Conservation (phyloP, 2,797 vertebrate genomes). For the Hyperoplus immaculatus region DNA sequence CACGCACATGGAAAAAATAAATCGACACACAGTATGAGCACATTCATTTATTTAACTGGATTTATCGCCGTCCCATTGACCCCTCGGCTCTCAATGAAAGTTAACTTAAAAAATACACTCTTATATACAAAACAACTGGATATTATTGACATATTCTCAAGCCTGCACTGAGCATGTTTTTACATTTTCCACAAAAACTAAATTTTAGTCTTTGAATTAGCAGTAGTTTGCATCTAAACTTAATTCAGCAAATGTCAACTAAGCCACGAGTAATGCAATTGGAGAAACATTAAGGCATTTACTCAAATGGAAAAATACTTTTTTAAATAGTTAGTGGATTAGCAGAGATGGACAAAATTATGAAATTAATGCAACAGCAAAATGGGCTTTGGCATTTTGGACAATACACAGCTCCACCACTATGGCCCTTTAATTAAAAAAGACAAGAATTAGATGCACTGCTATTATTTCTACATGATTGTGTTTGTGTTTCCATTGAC, state of each 20-base stretch:
- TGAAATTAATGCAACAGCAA: slow-evolving; percentile 68
- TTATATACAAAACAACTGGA: neutral
- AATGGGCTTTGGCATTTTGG: slow-evolving; percentile 64
- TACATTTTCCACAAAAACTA: slow-evolving; percentile 22
- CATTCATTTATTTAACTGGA: neutral
- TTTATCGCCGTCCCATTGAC: neutral
- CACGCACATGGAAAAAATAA: slow-evolving; percentile 1
- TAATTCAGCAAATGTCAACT: slow-evolving; percentile 56
- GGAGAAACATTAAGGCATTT: slow-evolving; percentile 55
- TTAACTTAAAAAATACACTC: neutral
- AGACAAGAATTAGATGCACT: slow-evolving; percentile 40
- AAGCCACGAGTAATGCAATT: slow-evolving; percentile 54
- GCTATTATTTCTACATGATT: slow-evolving; percentile 29
- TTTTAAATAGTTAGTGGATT: slow-evolving; percentile 65
- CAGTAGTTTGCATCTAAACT: neutral
- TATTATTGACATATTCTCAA: neutral
- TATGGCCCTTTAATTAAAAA: slow-evolving; percentile 63
- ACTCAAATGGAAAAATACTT: slow-evolving; percentile 56
- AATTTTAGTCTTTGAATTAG: slow-evolving; percentile 35
- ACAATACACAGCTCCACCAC: slow-evolving; percentile 56
- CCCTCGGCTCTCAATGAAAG: neutral
- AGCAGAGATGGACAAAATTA: slow-evolving; percentile 71
- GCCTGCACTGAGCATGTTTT: neutral
- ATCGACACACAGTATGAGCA: neutral
- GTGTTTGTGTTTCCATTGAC: slow-evolving; percentile 31